Base-by-base conservation (phyloP, 2,888 invertebrate genomes). In the Noctua janthe region DNA sequence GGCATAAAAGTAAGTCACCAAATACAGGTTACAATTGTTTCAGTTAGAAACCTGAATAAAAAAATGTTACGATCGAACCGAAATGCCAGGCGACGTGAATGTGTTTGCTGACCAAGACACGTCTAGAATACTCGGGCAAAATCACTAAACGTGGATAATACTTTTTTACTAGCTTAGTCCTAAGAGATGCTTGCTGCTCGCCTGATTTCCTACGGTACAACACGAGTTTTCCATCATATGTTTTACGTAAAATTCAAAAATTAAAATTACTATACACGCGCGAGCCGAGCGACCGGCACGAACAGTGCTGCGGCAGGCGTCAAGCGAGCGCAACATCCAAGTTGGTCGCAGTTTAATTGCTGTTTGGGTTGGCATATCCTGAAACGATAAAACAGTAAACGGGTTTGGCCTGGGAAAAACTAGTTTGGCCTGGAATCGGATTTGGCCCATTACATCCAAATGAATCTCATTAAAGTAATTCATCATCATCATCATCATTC, bases 101-200 rank as follows among this genome's bases (percentile, higher is more conserved):
- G 74, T 56, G 47, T 56, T 74, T 76, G 74, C 59, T 76, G 74
- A 59, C 47, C 74, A 43, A 56, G 56, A 35, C 29, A 35, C 56
- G 76, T 47, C 47, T 74, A 43, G 74, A 59, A 56, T 74, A 59
- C 13, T 35, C 23, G 56, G 56, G 47, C 29, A 47, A 35, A 47
- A 13, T 56, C 39, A 74, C 54, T 54, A 74, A 74, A 56, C 8
- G n/a, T n/a, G 13, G 23, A 17, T 35, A 72, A 39, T 23, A 43
- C 20, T 73, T 54, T 43, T 56, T 73, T 76, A 56, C 56, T 47
- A 56, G 8, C 10, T 20, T 43, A 66, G 47, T 43, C 23, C 69
- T 23, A 15, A 29, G 29, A 62, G 15, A 29, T 29, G 62, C 62
- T 29, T 15, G 13, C 6, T 15, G 15, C 11, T n/a, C 23, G 56